Evolutionary conservation across 2,888 invertebrate species (phyloP).

Genomic region (Torymus texanus): DNA sequence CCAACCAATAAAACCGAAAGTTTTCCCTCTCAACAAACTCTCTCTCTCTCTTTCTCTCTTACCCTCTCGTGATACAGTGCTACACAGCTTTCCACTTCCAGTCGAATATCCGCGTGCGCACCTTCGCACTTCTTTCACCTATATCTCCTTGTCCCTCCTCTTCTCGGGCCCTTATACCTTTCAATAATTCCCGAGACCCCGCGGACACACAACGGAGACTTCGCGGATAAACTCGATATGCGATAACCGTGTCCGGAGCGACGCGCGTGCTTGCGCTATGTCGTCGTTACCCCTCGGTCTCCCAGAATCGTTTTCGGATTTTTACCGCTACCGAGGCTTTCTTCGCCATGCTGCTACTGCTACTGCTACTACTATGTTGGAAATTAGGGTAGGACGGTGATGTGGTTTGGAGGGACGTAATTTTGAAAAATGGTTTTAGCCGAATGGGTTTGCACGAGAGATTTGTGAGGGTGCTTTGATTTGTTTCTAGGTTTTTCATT

Average conservation of each 20-base stretch:
- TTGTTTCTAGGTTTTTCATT: no score
- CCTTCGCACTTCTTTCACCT: no score
- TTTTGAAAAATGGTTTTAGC: no score
- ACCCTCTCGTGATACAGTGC: neutral
- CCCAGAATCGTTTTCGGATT: conserved; percentile 29
- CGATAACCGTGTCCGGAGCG: neutral
- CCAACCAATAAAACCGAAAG: no score
- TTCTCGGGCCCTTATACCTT: neutral
- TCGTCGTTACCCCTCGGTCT: neutral
- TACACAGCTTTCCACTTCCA: conserved; percentile 10
- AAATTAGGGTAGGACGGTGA: no score
- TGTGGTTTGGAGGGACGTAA: no score
- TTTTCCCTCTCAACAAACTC: no score
- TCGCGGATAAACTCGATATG: conserved; percentile 34
- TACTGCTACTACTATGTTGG: neutral
- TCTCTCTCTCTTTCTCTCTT: neutral
- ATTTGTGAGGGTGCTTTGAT: no score
- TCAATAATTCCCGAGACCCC: conserved; percentile 5
- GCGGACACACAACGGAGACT: no score
- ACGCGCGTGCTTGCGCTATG: neutral
- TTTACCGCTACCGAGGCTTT: conserved; percentile 12
- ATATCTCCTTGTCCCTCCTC: no score
- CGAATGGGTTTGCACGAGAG: no score
- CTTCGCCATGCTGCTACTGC: neutral
- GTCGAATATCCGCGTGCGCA: neutral